Evolutionary conservation across 2,888 invertebrate genomes (phyloP), one percentile per base, ranked within the genome.

Genomic region (Philereme transversata): DNA sequence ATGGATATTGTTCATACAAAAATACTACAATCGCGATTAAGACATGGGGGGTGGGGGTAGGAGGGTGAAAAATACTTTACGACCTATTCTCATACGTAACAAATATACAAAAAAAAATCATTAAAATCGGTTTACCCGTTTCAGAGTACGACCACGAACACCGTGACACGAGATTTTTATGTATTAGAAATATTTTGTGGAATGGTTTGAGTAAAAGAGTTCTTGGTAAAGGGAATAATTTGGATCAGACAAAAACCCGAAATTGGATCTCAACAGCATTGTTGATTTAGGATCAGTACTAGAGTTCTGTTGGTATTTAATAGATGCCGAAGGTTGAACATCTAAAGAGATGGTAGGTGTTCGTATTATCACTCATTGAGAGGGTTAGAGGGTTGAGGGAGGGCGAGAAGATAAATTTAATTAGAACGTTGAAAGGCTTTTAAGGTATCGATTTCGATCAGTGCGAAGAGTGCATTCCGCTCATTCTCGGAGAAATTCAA

Each of bases 351-450:
- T 4, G 38, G 36, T 36, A 36, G 36, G 38, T 7, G 7, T 11
- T 11, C 2, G 22, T 22, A 46, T 46, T 22, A 46, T 46, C 46
- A 46, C 4, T 46, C 8, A 4, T 3, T 8, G 40, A 6, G 22
- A 38, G 38, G 45, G 45, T 4, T 4, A 22, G 11, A 6, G 44
- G 40, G 33, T 1, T 10, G 8, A 36, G 22, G 5, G 60, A 22
- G 22, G 34, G 48, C 10, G 51, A 43, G 8, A 11, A 49, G 45
- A 63, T 64, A 43, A 55, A 60, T 60, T 61, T 52, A 40, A 61
- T 60, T 65, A 40, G 8, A 49, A 51, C 60, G 53, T 49, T 67
- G 60, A 69, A 63, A 67, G 63, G 63, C 61, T 67, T 69, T 67
- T 65, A 51, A 41, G 59, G 36, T 36, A 36, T 36, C 36, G 7